phyloP scores from a whole-genome alignment of 2,797 vertebrate genomes.

The Pseudochaenichthys georgianus region DNA sequence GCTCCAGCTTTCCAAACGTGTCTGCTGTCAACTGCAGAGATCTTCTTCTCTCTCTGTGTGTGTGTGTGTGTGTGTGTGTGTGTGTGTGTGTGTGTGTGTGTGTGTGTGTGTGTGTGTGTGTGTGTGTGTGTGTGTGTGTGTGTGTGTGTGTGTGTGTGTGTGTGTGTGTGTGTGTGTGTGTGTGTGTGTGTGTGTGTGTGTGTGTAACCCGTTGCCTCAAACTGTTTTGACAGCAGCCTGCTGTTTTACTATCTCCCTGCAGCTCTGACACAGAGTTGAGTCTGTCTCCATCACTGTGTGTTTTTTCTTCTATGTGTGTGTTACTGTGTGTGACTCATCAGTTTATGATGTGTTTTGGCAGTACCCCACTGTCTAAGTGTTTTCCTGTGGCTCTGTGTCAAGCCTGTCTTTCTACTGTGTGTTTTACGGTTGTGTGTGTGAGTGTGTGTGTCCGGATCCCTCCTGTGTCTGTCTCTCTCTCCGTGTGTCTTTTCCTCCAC shows the following conservation, averaged over 20 bases:
- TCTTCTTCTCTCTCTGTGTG: no score
- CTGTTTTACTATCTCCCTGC: constrained; percentile 50
- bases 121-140: no score
- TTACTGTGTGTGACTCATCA: constrained; percentile 44
- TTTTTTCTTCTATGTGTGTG: constrained; percentile 9
- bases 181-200: no score
- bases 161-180: no score
- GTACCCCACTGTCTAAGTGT: constrained; percentile 69
- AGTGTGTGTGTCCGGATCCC: constrained; percentile 26
- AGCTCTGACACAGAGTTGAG: constrained; percentile 22
- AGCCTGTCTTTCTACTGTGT: constrained; percentile 48
- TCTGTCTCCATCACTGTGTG: constrained; percentile 17
- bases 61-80: no score
- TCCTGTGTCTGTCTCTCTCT: constrained; percentile 23
- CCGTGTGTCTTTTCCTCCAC: constrained; percentile 20
- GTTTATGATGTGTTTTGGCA: constrained; percentile 53
- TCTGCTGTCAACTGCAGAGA: constrained; percentile 9
- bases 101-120: no score
- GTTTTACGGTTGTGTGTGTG: constrained; percentile 23
- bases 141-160: no score
- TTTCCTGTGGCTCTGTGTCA: constrained; percentile 69
- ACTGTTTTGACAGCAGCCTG: constrained; percentile 43
- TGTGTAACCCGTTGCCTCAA: not conserved
- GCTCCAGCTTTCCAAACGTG: constrained; percentile 17
- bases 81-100: no score